Evolutionary conservation across 2,888 invertebrate species (phyloP), one percentile per base, ranked within the genome.

Genomic region (Drosophila emarginata): DNA sequence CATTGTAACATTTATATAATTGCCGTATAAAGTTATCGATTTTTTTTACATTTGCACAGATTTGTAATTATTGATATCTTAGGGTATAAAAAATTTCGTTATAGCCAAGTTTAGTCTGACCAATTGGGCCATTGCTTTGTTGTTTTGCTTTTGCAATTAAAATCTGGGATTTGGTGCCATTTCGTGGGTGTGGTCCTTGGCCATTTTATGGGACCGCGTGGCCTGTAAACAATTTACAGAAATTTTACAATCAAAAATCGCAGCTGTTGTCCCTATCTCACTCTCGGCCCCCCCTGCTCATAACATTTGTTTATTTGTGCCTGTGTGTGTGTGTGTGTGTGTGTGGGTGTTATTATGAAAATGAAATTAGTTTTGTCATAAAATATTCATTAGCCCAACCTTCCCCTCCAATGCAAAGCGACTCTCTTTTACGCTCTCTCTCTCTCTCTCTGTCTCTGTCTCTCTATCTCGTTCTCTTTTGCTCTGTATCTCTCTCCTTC

Each of bases 301-400:
- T 40, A 51, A 32, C 6, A 45, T n/a, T 40, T 54, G 18, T 40
- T 59, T 26, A 56, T 57, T 54, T 54, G 58, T 57, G 45, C n/a
- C 9, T 57, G 18, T 21, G 18, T 39, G 18, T 18, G n/a, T 50
- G 45, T 56, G 12, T 51, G 52, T 5, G 21, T 61, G 57, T 45
- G 32, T 23, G 18, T 51, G 36, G 56, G 39, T 51, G 57, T 63
- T 80, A 71, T 83, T 72, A 78, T 76, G 72, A 86, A 78, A 87
- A 81, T 87, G 72, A 83, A 88, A 88, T 83, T 87, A 88, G 89
- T 83, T 89, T 72, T 73, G 73, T 68, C 87, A 83, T 89, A 83
- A 85, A 89, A 89, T 89, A 85, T 85, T 85, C 89, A 89, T 89
- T 86, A 78, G 87, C 60, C 45, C 45, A 21, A 21, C 21, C 21